phyloP scores from a whole-genome alignment of 53 echinoderm and acorn worm species.

The Stichopus horrens region DNA sequence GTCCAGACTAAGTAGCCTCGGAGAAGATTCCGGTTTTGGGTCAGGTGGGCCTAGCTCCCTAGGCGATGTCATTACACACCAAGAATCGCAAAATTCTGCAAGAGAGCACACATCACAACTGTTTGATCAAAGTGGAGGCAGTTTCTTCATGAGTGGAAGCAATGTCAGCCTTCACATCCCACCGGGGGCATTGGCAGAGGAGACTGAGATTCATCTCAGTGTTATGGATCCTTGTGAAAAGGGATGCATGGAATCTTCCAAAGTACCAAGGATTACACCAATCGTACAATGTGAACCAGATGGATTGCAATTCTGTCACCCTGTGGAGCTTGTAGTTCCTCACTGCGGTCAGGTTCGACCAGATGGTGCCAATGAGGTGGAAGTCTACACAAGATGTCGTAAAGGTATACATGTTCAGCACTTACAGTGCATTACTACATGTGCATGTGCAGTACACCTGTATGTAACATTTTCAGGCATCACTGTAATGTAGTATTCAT shows the following conservation, averaged over 20 bases:
- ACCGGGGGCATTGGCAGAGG: background rate
- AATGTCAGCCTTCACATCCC: background rate
- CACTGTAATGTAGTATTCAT: too few relatives aligned
- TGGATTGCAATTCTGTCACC: background rate
- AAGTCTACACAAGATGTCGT: background rate
- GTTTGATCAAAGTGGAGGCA: conserved; percentile 2
- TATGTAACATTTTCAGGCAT: too few relatives aligned
- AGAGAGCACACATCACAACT: background rate
- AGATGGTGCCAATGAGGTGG: background rate
- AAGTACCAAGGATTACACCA: conserved; percentile 20
- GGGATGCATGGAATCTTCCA: background rate
- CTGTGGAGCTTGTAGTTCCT: background rate
- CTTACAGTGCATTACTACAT: too few relatives aligned
- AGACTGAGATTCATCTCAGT: background rate
- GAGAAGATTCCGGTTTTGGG: background rate
- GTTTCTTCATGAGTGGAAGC: background rate
- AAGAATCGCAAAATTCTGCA: background rate
- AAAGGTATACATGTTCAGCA: too few relatives aligned
- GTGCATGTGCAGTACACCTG: too few relatives aligned
- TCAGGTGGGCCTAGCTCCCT: background rate
- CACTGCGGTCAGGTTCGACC: background rate
- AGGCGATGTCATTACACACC: background rate
- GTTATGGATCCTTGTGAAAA: background rate
- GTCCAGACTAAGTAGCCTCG: background rate
- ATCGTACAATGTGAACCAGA: conserved; percentile 34